A percentile compares a stretch with the other conserved stretches of the same genome.
phyloP scores from a whole-genome alignment of 2,888 invertebrate genomes.

The Pristionchus japonicus region DNA sequence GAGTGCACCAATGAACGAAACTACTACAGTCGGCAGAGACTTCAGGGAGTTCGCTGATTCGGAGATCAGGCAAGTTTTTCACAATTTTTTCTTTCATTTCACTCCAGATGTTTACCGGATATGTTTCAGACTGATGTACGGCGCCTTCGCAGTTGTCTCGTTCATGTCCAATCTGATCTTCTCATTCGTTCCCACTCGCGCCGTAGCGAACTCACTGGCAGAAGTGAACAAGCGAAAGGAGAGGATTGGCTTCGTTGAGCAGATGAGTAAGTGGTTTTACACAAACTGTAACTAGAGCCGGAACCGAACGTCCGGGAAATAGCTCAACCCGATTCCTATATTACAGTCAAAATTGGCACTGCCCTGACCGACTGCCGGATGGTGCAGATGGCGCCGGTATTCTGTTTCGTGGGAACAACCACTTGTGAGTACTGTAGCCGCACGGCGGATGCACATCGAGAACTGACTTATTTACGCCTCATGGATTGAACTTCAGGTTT shows the following conservation, averaged over 20 bases:
- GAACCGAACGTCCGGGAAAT: neutral
- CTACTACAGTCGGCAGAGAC: neutral
- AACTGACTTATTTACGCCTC: neutral
- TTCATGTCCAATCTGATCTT: slow-evolving; percentile 50
- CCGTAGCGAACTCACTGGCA: slow-evolving; percentile 44
- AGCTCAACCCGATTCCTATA: too few species aligned
- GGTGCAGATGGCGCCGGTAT: slow-evolving; percentile 28
- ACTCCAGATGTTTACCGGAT: neutral
- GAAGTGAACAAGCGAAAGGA: neutral
- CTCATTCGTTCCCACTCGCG: slow-evolving; percentile 39
- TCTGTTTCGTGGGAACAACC: slow-evolving; percentile 37
- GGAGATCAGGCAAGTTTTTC: neutral
- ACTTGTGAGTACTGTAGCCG: neutral
- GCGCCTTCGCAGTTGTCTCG: slow-evolving; percentile 18
- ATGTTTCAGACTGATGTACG: slow-evolving; percentile 30
- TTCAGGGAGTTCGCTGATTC: neutral
- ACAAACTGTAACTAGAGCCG: too few species aligned
- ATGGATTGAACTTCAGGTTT: neutral
- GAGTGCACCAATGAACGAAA: neutral
- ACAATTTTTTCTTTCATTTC: neutral
- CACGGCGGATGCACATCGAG: neutral
- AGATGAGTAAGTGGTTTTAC: neutral
- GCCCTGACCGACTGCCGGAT: neutral
- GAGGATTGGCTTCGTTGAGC: slow-evolving; percentile 4
- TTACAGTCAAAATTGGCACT: neutral